A percentile compares a stretch with the other conserved stretches of the same genome.
Conservation (phyloP, 1,140 invertebrate species). For the Bombus pascuorum region DNA sequence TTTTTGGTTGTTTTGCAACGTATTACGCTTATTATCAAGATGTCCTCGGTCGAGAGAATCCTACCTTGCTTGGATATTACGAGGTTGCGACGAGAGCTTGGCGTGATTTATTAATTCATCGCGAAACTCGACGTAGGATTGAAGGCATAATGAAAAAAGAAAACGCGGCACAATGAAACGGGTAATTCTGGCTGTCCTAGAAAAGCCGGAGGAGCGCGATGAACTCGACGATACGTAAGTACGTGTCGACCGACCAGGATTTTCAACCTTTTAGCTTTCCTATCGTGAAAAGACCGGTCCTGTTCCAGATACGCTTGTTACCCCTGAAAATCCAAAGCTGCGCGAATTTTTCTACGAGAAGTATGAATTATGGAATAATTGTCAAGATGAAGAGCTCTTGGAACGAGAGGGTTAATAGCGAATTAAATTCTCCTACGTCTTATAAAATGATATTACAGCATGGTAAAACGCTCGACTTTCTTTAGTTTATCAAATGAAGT, state of each 20-base stretch:
- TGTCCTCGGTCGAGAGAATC: background rate
- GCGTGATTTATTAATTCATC: slow-evolving; percentile 50
- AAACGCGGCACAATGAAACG: slow-evolving; percentile 27
- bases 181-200: slow-evolving; percentile 42
- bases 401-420: background rate
- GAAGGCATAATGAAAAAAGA: slow-evolving; percentile 37
- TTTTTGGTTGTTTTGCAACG: background rate
- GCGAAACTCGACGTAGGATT: slow-evolving; percentile 31
- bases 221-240: slow-evolving; percentile 28
- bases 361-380: too few relatives aligned
- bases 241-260: slow-evolving; percentile 15
- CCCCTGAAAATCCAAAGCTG: background rate
- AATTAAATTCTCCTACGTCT: background rate
- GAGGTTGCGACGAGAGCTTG: background rate
- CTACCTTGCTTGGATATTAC: background rate
- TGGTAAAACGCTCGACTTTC: too few relatives aligned
- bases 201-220: slow-evolving; percentile 34
- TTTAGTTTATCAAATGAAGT: too few relatives aligned
- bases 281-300: slow-evolving; percentile 20
- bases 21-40: background rate
- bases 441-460: too few relatives aligned
- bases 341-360: background rate
- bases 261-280: slow-evolving; percentile 8
- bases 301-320: background rate
- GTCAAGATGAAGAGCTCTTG: background rate